phyloP scores from a whole-genome alignment of 2,113 vertebrate species.

The Megaceryle maxima region DNA sequence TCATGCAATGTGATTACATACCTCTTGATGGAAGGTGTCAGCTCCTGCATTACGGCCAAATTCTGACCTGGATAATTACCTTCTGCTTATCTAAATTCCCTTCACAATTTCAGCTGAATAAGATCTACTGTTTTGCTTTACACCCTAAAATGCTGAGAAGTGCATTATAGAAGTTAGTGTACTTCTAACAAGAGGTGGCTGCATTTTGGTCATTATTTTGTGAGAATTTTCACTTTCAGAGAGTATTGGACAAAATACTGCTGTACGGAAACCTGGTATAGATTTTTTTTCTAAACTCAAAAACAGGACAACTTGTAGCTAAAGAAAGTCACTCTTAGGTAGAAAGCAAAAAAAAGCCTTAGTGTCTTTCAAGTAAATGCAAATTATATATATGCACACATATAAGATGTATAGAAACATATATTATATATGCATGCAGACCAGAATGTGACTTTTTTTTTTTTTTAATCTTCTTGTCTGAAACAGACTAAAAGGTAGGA shows the following conservation, averaged over 20 bases:
- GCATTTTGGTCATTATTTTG: neutral
- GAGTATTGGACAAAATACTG: neutral
- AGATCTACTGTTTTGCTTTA: slow-evolving; percentile 33
- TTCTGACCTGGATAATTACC: slow-evolving; percentile 36
- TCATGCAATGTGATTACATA: neutral
- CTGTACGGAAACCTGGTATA: neutral
- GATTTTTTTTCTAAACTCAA: neutral
- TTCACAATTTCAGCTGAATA: slow-evolving; percentile 34
- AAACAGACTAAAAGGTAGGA: neutral
- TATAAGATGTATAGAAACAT: neutral
- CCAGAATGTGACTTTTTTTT: neutral
- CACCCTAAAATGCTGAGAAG: neutral
- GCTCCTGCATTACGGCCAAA: neutral
- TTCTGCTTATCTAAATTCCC: slow-evolving; percentile 60
- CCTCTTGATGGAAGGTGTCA: slow-evolving; percentile 49
- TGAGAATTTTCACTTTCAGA: neutral
- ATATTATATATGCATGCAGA: neutral
- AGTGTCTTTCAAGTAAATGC: neutral
- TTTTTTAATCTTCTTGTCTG: neutral
- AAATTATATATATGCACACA: neutral
- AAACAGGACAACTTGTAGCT: neutral
- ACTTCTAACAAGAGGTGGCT: neutral
- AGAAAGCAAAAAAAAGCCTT: neutral
- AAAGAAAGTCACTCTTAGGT: neutral
- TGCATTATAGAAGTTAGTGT: neutral